Evolutionary conservation across 2,797 vertebrate genomes (phyloP).

Genomic region (Poliocrania exsul): DNA sequence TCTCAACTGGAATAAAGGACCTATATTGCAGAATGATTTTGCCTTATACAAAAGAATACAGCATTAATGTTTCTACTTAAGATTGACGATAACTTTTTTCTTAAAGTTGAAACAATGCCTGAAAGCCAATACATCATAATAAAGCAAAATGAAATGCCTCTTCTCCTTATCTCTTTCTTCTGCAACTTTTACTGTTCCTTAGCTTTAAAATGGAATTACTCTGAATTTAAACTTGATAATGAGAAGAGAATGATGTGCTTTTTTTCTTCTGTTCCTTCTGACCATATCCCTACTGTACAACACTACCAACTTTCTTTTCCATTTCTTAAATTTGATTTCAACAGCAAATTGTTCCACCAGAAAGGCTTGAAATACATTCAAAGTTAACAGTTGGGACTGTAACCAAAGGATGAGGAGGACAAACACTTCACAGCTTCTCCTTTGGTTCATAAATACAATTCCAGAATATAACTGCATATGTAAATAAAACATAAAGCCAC

Average conservation of each 20-base stretch:
- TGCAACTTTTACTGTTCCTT: background rate
- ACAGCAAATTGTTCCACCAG: background rate
- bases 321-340: background rate
- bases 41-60: background rate
- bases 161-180: background rate
- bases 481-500: background rate
- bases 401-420: background rate
- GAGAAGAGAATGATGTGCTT: background rate
- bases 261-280: background rate
- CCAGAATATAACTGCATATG: background rate
- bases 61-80: background rate
- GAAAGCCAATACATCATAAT: background rate
- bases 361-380: background rate
- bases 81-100: background rate
- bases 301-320: background rate
- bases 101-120: background rate
- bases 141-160: background rate
- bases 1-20: background rate
- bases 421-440: background rate
- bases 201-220: background rate
- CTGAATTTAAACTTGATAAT: background rate
- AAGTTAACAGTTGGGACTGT: background rate
- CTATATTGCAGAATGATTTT: background rate
- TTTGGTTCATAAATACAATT: background rate
- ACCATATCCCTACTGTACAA: background rate